Base-by-base conservation (phyloP, 2,888 invertebrate genomes). In the Coleophora deauratella region DNA sequence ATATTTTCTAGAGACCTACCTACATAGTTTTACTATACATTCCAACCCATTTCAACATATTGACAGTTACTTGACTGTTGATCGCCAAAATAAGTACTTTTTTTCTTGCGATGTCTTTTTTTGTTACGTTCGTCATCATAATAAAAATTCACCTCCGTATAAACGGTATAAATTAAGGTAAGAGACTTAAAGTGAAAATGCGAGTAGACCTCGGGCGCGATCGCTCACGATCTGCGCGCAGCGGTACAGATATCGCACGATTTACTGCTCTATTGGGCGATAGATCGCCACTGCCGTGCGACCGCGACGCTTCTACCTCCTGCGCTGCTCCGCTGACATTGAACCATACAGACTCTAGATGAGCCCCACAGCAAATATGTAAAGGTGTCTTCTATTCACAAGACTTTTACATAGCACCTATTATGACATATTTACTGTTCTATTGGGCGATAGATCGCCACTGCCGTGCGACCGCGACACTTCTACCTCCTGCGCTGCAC, bases 361-460 rank as follows among this genome's bases (percentile, higher is more conserved):
- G 6, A 21, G 21, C 21, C 21, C 6, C 6, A 21, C 21, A 21
- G 21, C 21, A 21, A n/a, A n/a, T n/a, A n/a, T n/a, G n/a, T n/a
- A n/a, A n/a, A n/a, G n/a, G n/a, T n/a, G n/a, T n/a, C n/a, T n/a
- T n/a, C n/a, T n/a, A n/a, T n/a, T n/a, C n/a, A n/a, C n/a, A n/a
- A n/a, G n/a, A n/a, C n/a, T n/a, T n/a, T n/a, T n/a, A n/a, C n/a
- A n/a, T n/a, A n/a, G n/a, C n/a, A n/a, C n/a, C n/a, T n/a, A n/a
- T n/a, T n/a, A n/a, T n/a, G n/a, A n/a, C n/a, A n/a, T n/a, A 72
- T 72, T 71, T 70, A 71, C 62, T 68, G 59, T 62, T 61, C 59
- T 66, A 66, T 66, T 57, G 58, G 55, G 38, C 64, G 60, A 70
- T 72, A 65, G 59, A 59, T 70, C 58, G 59, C 54, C 45, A 57